Base-by-base conservation (phyloP, 2,113 vertebrate genomes). In the Ceyx melanurus region DNA sequence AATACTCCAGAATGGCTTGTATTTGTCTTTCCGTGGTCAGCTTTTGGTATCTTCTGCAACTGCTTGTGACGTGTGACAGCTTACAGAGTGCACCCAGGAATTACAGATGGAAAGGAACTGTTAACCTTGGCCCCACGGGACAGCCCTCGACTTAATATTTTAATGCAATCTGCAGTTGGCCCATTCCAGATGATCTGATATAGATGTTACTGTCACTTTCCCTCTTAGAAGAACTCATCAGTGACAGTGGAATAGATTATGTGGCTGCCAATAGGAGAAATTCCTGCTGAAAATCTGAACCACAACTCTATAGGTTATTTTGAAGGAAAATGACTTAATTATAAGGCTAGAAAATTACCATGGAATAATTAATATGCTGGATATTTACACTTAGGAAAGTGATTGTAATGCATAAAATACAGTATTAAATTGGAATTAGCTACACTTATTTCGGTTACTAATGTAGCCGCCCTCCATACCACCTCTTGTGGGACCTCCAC, bases 391-490 rank as follows among this genome's bases (percentile, higher is more conserved):
- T 93, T 94, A 90, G 87, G 71, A 77, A 93, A 91, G 67, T 60
- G 76, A 96, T 61, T 90, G 82, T 80, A 96, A 87, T 0, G 6
- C 82, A 90, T 62, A 95, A 66, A 96, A 88, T 94, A 88, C 88
- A 90, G 94, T 95, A 93, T 93, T 96, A 95, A 95, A 94, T 96
- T 89, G 35, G 85, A 89, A 95, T 97, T 96, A 85, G 71, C 46
- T 94, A 57, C 90, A 73, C 68, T 95, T 94, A 57, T 92, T 95
- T 83, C 72, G 91, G 82, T 94, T 91, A 92, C 61, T 86, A 94
- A 85, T 80, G 51, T 18, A 92, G 75, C n/a, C 19, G 0, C 74
- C 67, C 84, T 94, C 92, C 43, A 90, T 67, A 89, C 66, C 60
- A 92, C 62, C 37, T 96, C 94, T 73, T 87, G 87, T 83, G 89